Conservation (phyloP, 2,797 vertebrate genomes). For the Periparus ater region DNA sequence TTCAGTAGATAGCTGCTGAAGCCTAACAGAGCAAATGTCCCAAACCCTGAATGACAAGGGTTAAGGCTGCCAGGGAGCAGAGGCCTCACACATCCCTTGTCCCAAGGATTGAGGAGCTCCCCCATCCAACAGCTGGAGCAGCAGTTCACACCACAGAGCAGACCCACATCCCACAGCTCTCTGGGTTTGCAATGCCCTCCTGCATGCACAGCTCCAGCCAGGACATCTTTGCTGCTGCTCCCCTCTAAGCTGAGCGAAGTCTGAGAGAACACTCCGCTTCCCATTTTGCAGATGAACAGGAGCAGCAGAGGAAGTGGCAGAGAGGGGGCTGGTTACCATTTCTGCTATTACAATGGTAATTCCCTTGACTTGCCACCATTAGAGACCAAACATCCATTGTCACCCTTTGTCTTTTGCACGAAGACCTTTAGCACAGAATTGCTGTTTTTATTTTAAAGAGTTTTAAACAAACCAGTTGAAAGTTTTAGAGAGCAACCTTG, state of each 20-base stretch:
- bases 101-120: background rate
- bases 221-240: background rate
- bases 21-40: background rate
- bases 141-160: background rate
- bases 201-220: background rate
- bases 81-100: background rate
- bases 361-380: background rate
- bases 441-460: background rate
- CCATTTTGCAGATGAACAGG: background rate
- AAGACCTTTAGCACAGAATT: background rate
- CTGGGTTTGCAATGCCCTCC: background rate
- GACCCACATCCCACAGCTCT: background rate
- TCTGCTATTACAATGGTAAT: background rate
- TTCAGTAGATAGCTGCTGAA: background rate
- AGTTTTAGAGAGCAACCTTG: background rate
- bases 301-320: background rate
- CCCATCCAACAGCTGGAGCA: background rate
- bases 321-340: background rate
- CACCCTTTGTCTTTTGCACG: background rate
- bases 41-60: background rate
- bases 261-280: background rate
- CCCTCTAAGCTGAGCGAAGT: background rate
- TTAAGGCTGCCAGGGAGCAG: background rate
- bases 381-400: background rate
- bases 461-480: background rate